Conservation (phyloP, 2,888 invertebrate genomes). For the Dicyrtoma fusca region DNA sequence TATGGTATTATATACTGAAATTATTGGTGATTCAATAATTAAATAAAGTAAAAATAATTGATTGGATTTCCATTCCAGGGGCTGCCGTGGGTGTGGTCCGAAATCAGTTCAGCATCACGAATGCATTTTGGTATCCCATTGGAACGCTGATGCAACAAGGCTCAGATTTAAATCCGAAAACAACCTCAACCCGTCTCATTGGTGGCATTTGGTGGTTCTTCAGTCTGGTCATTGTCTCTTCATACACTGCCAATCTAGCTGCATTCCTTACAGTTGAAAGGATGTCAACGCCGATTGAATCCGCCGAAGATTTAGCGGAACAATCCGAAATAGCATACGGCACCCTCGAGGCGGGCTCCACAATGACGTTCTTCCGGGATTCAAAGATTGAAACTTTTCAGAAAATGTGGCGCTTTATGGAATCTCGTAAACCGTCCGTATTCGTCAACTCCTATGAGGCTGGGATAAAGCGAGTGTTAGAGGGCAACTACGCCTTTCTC, state of each 20-base stretch:
- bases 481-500: conserved; percentile 94
- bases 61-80: conserved; percentile 7
- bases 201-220: conserved; percentile 71
- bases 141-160: conserved; percentile 94
- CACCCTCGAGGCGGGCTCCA: conserved; percentile 71
- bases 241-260: conserved; percentile 89
- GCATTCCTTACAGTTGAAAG: conserved; percentile 88
- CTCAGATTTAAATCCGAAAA: conserved; percentile 88
- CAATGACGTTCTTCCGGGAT: conserved; percentile 88
- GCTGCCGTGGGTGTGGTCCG: conserved; percentile 70
- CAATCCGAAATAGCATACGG: conserved; percentile 77
- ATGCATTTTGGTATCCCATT: conserved; percentile 96
- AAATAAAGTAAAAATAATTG: too few species aligned
- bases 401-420: conserved; percentile 97
- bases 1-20: not conserved
- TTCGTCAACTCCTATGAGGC: conserved; percentile 76
- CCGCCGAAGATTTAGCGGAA: conserved; percentile 79
- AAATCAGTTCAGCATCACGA: conserved; percentile 95
- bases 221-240: conserved; percentile 85
- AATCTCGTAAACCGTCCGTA: conserved; percentile 70
- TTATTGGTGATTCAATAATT: too few species aligned
- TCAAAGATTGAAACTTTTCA: conserved; percentile 89
- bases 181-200: conserved; percentile 64
- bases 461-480: conserved; percentile 74
- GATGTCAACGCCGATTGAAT: conserved; percentile 84